A percentile compares a stretch with the other conserved stretches of the same genome.
Evolutionary conservation across 2,888 invertebrate species (phyloP).

Genomic region (Polylopha cassiicola): DNA sequence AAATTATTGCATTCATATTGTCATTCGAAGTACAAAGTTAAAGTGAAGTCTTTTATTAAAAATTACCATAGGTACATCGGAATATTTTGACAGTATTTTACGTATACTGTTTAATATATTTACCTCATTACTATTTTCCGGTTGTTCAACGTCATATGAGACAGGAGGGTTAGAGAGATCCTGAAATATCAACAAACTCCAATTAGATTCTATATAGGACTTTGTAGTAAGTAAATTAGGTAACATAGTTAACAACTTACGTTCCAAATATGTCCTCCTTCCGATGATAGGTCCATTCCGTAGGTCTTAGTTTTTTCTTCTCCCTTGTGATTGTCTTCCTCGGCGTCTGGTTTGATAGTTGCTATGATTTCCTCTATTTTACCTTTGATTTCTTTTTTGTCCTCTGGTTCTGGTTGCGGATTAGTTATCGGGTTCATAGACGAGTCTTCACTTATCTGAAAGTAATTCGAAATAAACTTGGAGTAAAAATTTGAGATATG

Average conservation of each 20-base stretch:
- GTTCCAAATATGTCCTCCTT: slow-evolving; percentile 36
- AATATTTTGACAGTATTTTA: too few relatives aligned
- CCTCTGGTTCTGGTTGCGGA: slow-evolving; percentile 6
- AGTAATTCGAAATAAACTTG: too few relatives aligned
- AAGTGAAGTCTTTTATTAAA: too few relatives aligned
- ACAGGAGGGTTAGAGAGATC: slow-evolving; percentile 11
- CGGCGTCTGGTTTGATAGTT: slow-evolving; percentile 5
- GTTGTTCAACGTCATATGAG: slow-evolving; percentile 5
- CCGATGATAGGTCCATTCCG: slow-evolving; percentile 32
- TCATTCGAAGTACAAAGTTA: too few relatives aligned
- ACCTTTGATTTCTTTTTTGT: slow-evolving; percentile 4
- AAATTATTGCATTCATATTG: too few relatives aligned
- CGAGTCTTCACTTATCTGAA: too few relatives aligned
- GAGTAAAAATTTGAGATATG: too few relatives aligned
- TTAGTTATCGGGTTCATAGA: slow-evolving; percentile 1
- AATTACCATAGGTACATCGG: too few relatives aligned
- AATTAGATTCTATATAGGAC: too few relatives aligned
- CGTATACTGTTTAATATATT: too few relatives aligned
- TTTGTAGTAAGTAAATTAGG: background rate
- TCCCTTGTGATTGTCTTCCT: slow-evolving; percentile 11
- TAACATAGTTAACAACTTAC: slow-evolving; percentile 28
- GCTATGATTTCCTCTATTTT: slow-evolving; percentile 8
- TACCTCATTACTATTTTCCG: slow-evolving; percentile 8
- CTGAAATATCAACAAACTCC: background rate
- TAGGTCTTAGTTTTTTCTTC: slow-evolving; percentile 30